These are phyloP conservation scores for Homarus gammarus DNA, from an alignment of 2,888 invertebrate genomes.

Conservation along the genomic window DNA sequence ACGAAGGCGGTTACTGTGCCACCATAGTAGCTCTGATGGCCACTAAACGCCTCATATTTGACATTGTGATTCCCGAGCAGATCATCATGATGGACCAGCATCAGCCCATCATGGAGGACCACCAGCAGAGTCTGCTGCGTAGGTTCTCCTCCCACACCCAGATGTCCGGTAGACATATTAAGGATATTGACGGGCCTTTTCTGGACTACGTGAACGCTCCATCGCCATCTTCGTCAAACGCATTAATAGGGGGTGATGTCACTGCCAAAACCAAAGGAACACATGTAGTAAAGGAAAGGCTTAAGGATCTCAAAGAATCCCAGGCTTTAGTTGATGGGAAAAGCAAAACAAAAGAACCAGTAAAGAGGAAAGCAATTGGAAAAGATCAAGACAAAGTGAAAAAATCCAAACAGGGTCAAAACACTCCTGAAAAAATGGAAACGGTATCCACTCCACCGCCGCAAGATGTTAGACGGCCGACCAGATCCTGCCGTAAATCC, in stretches of 20 bases:
- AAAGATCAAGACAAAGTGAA: slow-evolving; percentile 11
- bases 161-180: slow-evolving; percentile 41
- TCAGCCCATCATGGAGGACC: slow-evolving; percentile 43
- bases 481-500: background rate
- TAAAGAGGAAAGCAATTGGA: slow-evolving; percentile 16
- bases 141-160: slow-evolving; percentile 59
- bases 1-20: slow-evolving; percentile 76
- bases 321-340: slow-evolving; percentile 1
- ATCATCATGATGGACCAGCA: slow-evolving; percentile 80
- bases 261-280: slow-evolving; percentile 11
- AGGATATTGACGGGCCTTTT: slow-evolving; percentile 2
- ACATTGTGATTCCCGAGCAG: slow-evolving; percentile 82
- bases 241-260: slow-evolving; percentile 1
- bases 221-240: background rate
- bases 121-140: slow-evolving; percentile 47
- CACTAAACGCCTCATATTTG: slow-evolving; percentile 78
- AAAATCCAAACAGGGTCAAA: slow-evolving; percentile 11
- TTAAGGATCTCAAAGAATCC: background rate
- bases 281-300: background rate
- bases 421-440: background rate
- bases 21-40: slow-evolving; percentile 74
- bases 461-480: background rate
- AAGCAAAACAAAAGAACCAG: background rate
- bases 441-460: background rate
- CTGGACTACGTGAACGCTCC: background rate